Evolutionary conservation across 2,113 vertebrate genomes (phyloP).

Genomic region (Muscicapa adusta): DNA sequence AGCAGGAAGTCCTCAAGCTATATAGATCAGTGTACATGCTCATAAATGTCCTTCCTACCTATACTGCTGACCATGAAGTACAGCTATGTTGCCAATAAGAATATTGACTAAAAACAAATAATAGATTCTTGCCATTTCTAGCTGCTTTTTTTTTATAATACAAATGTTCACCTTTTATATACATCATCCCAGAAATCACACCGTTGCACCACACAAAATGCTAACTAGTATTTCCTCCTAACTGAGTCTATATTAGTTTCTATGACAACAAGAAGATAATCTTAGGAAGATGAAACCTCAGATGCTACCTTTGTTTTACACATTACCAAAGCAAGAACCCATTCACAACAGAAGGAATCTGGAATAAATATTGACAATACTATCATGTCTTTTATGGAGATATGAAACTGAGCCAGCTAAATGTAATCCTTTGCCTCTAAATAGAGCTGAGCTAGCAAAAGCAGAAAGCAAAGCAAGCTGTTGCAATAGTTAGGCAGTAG

Average conservation of each 20-base stretch:
- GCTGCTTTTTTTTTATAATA: background rate
- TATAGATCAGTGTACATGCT: background rate
- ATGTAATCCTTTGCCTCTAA: background rate
- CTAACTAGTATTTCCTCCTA: background rate
- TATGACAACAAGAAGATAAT: background rate
- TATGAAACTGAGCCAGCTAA: background rate
- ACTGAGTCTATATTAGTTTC: background rate
- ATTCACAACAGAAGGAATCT: background rate
- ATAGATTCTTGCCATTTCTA: background rate
- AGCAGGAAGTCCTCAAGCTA: background rate
- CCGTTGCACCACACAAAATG: background rate
- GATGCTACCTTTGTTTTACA: background rate
- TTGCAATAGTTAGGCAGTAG: background rate
- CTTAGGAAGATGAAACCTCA: background rate
- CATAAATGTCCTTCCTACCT: background rate
- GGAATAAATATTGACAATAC: background rate
- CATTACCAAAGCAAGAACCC: background rate
- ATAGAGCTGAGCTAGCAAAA: background rate
- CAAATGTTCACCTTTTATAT: background rate
- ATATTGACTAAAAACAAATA: background rate
- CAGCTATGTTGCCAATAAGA: background rate
- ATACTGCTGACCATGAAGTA: background rate
- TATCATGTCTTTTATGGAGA: background rate
- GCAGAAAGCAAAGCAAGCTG: background rate
- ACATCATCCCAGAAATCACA: background rate